Evolutionary conservation across 2,888 invertebrate genomes (phyloP), one percentile per base, ranked within the genome.

Genomic region (Disparrhopalites patrizii): DNA sequence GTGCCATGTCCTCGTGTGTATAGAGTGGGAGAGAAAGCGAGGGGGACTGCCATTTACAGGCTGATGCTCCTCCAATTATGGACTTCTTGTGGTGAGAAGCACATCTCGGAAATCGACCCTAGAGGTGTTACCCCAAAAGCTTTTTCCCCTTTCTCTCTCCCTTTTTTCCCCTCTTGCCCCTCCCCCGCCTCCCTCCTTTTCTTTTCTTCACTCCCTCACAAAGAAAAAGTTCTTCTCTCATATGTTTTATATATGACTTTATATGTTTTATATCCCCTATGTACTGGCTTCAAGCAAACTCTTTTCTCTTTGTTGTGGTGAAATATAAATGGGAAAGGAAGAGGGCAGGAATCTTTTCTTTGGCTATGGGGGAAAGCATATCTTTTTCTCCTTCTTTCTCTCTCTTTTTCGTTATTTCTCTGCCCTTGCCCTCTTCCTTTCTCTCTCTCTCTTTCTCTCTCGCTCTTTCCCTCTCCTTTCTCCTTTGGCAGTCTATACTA

Each of bases 11-110:
- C 31, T 30, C 18, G 47, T 47, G 23, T 47, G 47, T 33, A 36
- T 33, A 38, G 20, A 18, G 28, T 57, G 43, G 52, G 62, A 60
- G 66, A 66, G 62, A 65, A 67, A 62, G 65, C 63, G 56, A 47
- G 31, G 36, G 55, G 55, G 33, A 55, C 71, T 70, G 67, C 70
- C 72, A 72, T 70, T 72, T 72, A 70, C 72, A 70, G 69, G 65
- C 67, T 69, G 68, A 70, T 70, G 69, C 68, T 70, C 67, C 69
- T 69, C 72, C 70, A 72, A 70, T 72, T 72, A 72, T 69, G 67
- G 70, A 72, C 68, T 72, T 70, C 72, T 70, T 70, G 70, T 69
- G 70, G 70, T 69, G 68, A 68, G 67, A 64, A 58, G 68, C 62
- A 63, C 61, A 68, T 58, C 56, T 66, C 60, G 65, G 67, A 68